phyloP scores from a whole-genome alignment of 2,113 vertebrate species.

The Notiomystis cincta region DNA sequence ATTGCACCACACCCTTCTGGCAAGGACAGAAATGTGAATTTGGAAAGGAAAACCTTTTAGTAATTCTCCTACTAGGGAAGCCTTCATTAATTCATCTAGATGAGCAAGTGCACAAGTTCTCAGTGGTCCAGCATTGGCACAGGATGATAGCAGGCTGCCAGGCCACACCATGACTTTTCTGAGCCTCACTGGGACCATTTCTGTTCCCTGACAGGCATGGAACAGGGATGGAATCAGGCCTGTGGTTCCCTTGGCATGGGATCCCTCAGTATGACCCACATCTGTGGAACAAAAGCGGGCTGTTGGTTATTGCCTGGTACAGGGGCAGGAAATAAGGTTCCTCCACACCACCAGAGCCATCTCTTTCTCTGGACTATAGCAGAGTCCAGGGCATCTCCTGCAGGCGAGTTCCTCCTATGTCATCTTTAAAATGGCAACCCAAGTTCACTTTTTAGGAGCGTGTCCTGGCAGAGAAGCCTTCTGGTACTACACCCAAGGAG shows the following conservation, averaged over 20 bases:
- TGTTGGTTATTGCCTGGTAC: not conserved
- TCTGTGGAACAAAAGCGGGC: not conserved
- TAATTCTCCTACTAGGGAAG: not conserved
- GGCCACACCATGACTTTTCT: not conserved
- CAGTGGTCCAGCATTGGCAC: not conserved
- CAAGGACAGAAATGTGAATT: not conserved
- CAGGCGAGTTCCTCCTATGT: not conserved
- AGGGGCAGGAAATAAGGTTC: not conserved
- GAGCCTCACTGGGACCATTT: not conserved
- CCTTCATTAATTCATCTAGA: not conserved
- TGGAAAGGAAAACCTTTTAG: not conserved
- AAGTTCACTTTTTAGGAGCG: not conserved
- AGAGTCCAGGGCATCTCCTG: not conserved
- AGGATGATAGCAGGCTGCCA: not conserved
- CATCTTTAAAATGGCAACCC: not conserved
- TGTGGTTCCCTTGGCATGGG: not conserved
- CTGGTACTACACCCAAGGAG: not conserved
- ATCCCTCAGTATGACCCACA: not conserved
- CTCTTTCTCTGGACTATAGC: not conserved
- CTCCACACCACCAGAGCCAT: not conserved
- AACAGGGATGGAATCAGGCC: not conserved
- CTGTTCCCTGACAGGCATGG: not conserved
- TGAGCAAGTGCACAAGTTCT: not conserved
- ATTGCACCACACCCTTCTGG: not conserved
- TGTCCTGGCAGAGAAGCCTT: not conserved